A percentile compares a stretch with the other conserved stretches of the same genome.
phyloP scores from a whole-genome alignment of 2,888 invertebrate species.

The Leuctra nigra region DNA sequence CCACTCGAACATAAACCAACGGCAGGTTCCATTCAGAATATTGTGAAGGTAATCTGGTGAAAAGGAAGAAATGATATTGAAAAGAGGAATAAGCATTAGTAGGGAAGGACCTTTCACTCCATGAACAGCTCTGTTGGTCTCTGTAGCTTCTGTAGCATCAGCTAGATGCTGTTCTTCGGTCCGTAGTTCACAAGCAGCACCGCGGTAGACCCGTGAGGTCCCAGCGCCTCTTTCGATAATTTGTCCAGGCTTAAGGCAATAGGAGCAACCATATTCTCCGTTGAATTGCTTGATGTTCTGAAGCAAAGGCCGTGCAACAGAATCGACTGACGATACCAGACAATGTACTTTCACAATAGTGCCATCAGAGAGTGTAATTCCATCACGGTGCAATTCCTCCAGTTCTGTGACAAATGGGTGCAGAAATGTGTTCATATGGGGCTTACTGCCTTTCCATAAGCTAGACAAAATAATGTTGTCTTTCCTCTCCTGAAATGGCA shows the following conservation, averaged over 20 bases:
- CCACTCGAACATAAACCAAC: constrained; percentile 7
- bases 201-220: constrained; percentile 2
- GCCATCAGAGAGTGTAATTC: not conserved
- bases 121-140: not conserved
- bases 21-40: constrained; percentile 2
- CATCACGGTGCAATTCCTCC: not conserved
- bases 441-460: constrained; percentile 1
- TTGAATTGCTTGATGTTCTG: constrained; percentile 12
- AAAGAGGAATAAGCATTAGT: not conserved
- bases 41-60: constrained; percentile 16
- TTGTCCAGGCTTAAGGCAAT: not conserved
- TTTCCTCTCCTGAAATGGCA: not conserved
- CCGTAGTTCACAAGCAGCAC: not conserved
- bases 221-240: not conserved
- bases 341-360: constrained; percentile 5
- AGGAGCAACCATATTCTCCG: constrained; percentile 13
- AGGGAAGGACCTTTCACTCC: not conserved
- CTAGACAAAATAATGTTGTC: not conserved
- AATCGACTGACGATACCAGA: constrained; percentile 1
- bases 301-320: constrained; percentile 8
- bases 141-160: not conserved
- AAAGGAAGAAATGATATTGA: not conserved
- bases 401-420: constrained; percentile 2
- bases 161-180: constrained; percentile 1
- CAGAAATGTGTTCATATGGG: not conserved